These are phyloP conservation scores for Cacatua alba DNA, from an alignment of 2,113 vertebrate species.

Conservation along the genomic window DNA sequence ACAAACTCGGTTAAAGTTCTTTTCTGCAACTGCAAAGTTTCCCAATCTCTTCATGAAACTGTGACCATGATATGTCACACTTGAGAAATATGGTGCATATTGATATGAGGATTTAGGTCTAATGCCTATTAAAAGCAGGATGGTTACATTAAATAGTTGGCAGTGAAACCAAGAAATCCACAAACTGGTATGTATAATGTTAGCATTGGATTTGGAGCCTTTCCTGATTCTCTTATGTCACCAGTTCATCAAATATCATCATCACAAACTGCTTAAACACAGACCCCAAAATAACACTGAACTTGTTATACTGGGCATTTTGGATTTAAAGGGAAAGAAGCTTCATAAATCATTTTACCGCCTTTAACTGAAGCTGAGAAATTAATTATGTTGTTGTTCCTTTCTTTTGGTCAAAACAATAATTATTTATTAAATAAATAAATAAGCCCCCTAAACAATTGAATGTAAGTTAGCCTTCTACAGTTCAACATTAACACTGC, in stretches of 20 bases:
- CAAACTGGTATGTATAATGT: constrained; percentile 50
- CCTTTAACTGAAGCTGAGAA: not conserved
- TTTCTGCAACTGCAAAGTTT: not conserved
- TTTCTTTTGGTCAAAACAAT: not conserved
- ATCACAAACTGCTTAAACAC: constrained; percentile 13
- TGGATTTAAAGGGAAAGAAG: not conserved
- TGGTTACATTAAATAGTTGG: not conserved
- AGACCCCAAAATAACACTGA: not conserved
- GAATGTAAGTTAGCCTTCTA: fast-evolving
- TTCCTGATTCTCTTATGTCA: constrained; percentile 22
- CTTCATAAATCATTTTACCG: not conserved
- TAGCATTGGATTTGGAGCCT: constrained; percentile 37
- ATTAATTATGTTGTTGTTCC: not conserved
- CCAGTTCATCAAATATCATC: constrained; percentile 11
- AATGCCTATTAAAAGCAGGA: not conserved
- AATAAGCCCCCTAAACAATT: not conserved
- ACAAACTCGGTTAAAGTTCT: not conserved
- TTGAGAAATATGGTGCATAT: not conserved
- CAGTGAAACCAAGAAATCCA: constrained; percentile 10
- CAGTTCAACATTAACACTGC: not conserved
- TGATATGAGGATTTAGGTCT: constrained; percentile 8
- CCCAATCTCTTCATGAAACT: not conserved
- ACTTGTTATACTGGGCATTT: not conserved
- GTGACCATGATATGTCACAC: not conserved
- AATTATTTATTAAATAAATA: not conserved